Evolutionary conservation across 2,888 invertebrate genomes (phyloP).

Genomic region (Ochropleura leucogaster): DNA sequence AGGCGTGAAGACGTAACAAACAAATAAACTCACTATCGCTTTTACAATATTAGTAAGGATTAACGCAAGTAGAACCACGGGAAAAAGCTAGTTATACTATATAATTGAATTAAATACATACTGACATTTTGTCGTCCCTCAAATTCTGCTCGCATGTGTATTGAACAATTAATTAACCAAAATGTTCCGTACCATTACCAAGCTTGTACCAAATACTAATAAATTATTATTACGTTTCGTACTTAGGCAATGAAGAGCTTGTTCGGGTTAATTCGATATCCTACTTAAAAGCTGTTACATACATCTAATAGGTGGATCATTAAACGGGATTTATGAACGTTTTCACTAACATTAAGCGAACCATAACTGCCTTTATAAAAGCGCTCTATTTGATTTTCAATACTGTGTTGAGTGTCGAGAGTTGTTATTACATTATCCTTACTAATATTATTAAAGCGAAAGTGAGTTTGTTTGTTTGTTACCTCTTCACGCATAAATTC

Average conservation of each 20-base stretch:
- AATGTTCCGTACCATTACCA: slow-evolving; percentile 70
- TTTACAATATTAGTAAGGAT: too few species aligned
- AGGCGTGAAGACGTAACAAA: too few species aligned
- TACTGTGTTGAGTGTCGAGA: not conserved
- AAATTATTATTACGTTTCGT: slow-evolving; percentile 62
- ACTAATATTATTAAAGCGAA: too few species aligned
- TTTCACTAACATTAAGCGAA: not conserved
- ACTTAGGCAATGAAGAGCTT: slow-evolving; percentile 39
- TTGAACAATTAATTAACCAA: slow-evolving; percentile 73
- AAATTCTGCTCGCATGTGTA: slow-evolving; percentile 52
- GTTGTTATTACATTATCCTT: not conserved
- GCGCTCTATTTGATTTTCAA: not conserved
- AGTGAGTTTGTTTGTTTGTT: too few species aligned
- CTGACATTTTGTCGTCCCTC: slow-evolving; percentile 7
- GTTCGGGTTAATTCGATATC: slow-evolving; percentile 48
- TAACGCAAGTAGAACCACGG: too few species aligned
- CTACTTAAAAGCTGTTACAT: slow-evolving; percentile 34
- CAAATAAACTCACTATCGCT: too few species aligned
- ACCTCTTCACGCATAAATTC: too few species aligned
- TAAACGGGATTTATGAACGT: slow-evolving; percentile 1
- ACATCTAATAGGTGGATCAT: slow-evolving; percentile 13
- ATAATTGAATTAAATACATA: slow-evolving; percentile 24
- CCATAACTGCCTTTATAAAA: not conserved
- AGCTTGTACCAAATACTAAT: slow-evolving; percentile 60
- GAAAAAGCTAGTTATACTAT: too few species aligned